These are phyloP conservation scores for Premnoplex brunnescens DNA, from an alignment of 2,797 vertebrate genomes.

Conservation along the genomic window DNA sequence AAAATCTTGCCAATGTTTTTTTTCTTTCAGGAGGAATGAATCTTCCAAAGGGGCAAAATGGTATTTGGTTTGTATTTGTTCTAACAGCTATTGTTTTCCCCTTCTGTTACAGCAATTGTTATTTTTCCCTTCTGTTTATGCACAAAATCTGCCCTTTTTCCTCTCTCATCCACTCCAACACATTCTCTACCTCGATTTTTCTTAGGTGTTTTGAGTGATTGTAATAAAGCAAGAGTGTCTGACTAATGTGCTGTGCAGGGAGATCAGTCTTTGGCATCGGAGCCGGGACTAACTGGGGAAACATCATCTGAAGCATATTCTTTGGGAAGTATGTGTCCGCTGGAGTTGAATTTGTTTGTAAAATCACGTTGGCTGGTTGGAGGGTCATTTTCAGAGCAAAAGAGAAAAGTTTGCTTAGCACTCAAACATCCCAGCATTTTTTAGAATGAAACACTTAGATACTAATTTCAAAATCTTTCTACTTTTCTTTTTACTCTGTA, in stretches of 20 bases:
- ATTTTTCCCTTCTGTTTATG: neutral
- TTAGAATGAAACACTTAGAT: neutral
- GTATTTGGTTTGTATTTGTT: neutral
- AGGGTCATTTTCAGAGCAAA: constrained; percentile 38
- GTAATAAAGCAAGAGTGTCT: neutral
- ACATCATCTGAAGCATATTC: neutral
- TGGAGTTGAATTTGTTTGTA: constrained; percentile 21
- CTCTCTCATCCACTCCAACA: neutral
- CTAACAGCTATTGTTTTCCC: neutral
- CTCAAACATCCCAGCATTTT: neutral
- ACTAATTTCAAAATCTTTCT: constrained; percentile 16
- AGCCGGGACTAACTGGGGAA: neutral
- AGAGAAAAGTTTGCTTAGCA: neutral
- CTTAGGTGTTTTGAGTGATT: neutral
- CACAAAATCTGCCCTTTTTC: neutral
- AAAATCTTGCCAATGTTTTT: neutral
- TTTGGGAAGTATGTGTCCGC: neutral
- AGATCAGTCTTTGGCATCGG: neutral
- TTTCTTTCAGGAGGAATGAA: neutral
- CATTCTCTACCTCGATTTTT: neutral
- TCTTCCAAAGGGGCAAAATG: neutral
- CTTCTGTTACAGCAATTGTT: neutral
- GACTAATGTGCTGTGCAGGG: neutral
- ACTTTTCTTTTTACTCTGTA: neutral
- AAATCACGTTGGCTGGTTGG: neutral